Conservation (phyloP, 2,797 vertebrate species). For the Phylloscopus collybita region DNA sequence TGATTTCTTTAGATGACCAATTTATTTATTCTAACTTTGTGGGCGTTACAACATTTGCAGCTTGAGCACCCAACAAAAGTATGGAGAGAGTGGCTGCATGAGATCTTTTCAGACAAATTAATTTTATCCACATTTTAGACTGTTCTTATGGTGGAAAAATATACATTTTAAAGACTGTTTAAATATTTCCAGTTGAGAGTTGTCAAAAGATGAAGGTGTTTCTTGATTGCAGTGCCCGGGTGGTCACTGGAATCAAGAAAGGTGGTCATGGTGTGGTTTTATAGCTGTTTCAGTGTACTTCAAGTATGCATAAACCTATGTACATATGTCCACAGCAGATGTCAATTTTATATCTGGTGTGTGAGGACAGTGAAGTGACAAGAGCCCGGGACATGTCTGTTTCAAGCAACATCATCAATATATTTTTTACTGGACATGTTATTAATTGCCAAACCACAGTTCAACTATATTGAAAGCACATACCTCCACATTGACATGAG, state of each 20-base stretch:
- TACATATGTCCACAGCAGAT: not conserved
- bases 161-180: not conserved
- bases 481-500: not conserved
- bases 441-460: not conserved
- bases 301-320: rapidly evolving
- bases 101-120: not conserved
- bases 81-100: not conserved
- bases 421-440: not conserved
- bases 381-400: not conserved
- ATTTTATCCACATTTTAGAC: not conserved
- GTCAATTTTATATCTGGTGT: not conserved
- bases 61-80: not conserved
- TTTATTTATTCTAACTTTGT: not conserved
- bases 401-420: not conserved
- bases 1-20: not conserved
- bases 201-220: not conserved
- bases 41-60: not conserved
- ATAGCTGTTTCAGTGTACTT: not conserved
- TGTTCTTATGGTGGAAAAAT: not conserved
- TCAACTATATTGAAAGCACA: not conserved
- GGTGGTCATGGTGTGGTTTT: not conserved
- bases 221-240: not conserved
- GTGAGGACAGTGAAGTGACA: not conserved
- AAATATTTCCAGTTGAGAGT: not conserved
- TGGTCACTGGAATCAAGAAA: not conserved